These are phyloP conservation scores for Siderastrea radians DNA, from an alignment of 92 coral and sea anemone species.

Conservation along the genomic window DNA sequence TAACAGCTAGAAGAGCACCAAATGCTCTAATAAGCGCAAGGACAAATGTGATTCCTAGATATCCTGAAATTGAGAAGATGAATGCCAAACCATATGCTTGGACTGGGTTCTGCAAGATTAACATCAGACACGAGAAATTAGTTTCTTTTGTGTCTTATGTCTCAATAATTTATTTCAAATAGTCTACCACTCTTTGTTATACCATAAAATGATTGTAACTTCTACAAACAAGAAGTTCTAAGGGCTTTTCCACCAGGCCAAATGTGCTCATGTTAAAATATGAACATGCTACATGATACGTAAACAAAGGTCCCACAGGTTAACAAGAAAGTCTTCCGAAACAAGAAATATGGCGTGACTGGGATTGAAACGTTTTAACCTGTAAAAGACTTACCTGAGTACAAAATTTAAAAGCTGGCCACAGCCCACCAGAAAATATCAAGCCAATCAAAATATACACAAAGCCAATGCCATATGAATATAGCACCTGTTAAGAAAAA, in stretches of 20 bases:
- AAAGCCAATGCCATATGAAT: conserved; percentile 97
- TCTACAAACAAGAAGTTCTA: no score
- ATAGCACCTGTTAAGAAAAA: conserved; percentile 74
- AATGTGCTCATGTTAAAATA: no score
- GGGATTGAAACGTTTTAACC: no score
- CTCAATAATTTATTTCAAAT: background rate
- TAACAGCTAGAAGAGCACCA: conserved; percentile 97
- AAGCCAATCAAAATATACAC: conserved; percentile 93
- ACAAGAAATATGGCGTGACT: no score
- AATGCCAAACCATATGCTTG: conserved; percentile 93
- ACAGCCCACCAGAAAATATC: conserved; percentile 83
- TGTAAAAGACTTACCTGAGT: conserved; percentile 74
- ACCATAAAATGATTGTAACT: no score
- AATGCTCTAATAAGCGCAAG: conserved; percentile 88
- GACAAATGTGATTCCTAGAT: conserved; percentile 94
- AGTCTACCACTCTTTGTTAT: no score
- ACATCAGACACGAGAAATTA: background rate
- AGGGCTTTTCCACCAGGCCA: no score
- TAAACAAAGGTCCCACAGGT: no score
- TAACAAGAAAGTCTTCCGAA: no score
- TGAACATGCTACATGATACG: no score
- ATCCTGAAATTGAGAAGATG: conserved; percentile 93
- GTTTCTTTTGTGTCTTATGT: background rate
- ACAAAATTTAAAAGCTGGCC: conserved; percentile 89
- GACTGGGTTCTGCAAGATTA: conserved; percentile 78